Evolutionary conservation across 1,140 invertebrate species (phyloP), one percentile per base, ranked within the genome.

Genomic region (Pectinophora gossypiella): DNA sequence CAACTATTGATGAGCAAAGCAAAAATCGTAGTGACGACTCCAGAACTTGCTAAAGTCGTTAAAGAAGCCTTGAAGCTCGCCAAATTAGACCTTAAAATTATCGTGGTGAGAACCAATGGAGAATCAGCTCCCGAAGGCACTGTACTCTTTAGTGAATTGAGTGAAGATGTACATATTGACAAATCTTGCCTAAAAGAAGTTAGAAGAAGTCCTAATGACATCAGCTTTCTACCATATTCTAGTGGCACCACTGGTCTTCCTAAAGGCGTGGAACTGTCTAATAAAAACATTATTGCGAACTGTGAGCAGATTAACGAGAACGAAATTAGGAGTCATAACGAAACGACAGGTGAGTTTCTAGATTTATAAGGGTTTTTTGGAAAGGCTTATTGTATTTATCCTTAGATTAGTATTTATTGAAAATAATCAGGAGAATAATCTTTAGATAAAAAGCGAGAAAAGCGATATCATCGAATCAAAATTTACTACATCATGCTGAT

Each of bases 161-260:
- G 78, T 2, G 89, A 91, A 72, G 83, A 87, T 59, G 54, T 74
- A 0, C 64, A 76, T 40, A 76, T 89, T 5, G 88, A 92, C 35
- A 88, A 88, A 32, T 80, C 83, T 4, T 85, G 81, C 59, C 67
- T 89, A 27, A 89, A 84, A 61, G 56, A 81, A 64, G 79, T 85
- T 0, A 85, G 79, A 56, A 69, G 87, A 45, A 72, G 64, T 50
- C 19, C 64, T 0, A 76, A 90, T 19, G 91, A 92, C 61, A 72
- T 90, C 9, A 85, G 89, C 44, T 78, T 93, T 47, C 57, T 93
- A 46, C 91, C 91, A 7, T 94, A 91, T 76, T 94, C 95, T 0
- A 97, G 95, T 72, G 96, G 96, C 15, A 97, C 96, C 1, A 97
- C 96, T 15, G 96, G 97, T 18, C 68, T 94, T 48, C 95, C 97